Evolutionary conservation across 1,140 invertebrate species (phyloP), one percentile per base, ranked within the genome.

Genomic region (Macrobrachium rosenbergii): DNA sequence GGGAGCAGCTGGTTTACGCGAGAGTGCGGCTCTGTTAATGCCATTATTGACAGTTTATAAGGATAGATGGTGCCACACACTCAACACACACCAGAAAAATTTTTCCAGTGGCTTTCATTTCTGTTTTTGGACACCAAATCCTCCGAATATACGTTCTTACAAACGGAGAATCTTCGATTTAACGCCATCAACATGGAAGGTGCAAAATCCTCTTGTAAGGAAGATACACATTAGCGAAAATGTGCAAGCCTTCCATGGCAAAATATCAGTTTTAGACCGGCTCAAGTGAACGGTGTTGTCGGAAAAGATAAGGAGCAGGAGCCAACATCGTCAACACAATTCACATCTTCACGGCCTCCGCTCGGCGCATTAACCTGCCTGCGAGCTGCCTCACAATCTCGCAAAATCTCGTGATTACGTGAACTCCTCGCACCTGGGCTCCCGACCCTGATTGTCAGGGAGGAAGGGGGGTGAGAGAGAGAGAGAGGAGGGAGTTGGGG

Each of bases 21-120:
- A 69, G 78, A 63, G 78, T 82, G 63, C 78, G 85, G 67, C 78
- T 82, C 78, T 87, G 85, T 87, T 87, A 87, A 87, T 87, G 85
- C 85, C 85, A 81, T 87, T 87, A 87, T 87, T 87, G 85, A 87
- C 85, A 87, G 78, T 81, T 87, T 87, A 87, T 87, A 87, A 87
- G 85, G 85, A 87, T 87, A 81, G 76, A 87, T 87, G 85, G 85
- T 63, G 64, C 85, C 72, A 73, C 85, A 81, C 85, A 45, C 85
- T 87, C 85, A 82, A 83, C 83, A 69, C 83, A 82, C 63, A 67
- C 60, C 72, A 76, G 69, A 69, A 76, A 69, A 83, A 75, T 83
- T 83, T 83, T 83, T 43, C 82, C 82, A 83, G 23, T 83, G 69
- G 72, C 72, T 83, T 83, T 83, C 82, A 83, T 52, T 83, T 72